Conservation (phyloP, 2,113 vertebrate genomes). For the Equus quagga region DNA sequence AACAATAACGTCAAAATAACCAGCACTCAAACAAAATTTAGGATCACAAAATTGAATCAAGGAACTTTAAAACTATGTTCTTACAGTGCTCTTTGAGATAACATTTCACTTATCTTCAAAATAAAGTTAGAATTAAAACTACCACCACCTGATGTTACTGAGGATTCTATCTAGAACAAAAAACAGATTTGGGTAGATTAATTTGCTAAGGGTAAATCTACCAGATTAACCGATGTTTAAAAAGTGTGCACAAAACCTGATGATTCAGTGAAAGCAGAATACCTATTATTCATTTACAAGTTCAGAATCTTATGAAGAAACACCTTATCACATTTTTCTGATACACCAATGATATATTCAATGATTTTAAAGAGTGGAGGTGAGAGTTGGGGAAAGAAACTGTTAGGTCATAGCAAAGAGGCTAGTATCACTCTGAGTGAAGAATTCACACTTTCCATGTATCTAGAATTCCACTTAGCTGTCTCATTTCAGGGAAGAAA, state of each 20-base stretch:
- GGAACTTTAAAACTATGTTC: neutral
- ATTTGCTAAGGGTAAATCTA: neutral
- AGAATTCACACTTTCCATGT: neutral
- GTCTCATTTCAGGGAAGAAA: neutral
- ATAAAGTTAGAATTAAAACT: slow-evolving; percentile 56
- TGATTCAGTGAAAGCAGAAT: neutral
- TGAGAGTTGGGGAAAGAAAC: neutral
- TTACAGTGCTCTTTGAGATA: neutral
- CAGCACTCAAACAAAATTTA: slow-evolving; percentile 41
- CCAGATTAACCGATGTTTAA: neutral
- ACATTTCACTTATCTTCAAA: slow-evolving; percentile 49
- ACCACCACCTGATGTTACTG: neutral
- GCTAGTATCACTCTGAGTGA: neutral
- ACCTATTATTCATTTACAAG: neutral
- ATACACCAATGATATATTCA: neutral
- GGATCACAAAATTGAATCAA: slow-evolving; percentile 20
- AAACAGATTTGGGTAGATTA: neutral
- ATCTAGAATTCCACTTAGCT: neutral
- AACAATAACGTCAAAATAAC: slow-evolving; percentile 16
- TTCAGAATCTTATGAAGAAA: neutral
- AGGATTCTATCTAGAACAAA: slow-evolving; percentile 31
- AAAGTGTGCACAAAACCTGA: neutral
- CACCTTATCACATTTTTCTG: neutral
- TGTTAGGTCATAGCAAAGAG: neutral
- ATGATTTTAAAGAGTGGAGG: neutral